Percentiles rank a stretch among this genome's conserved stretches.
These are phyloP conservation scores for Cynopterus sphinx DNA, from an alignment of 2,797 vertebrate species.

Conservation along the genomic window DNA sequence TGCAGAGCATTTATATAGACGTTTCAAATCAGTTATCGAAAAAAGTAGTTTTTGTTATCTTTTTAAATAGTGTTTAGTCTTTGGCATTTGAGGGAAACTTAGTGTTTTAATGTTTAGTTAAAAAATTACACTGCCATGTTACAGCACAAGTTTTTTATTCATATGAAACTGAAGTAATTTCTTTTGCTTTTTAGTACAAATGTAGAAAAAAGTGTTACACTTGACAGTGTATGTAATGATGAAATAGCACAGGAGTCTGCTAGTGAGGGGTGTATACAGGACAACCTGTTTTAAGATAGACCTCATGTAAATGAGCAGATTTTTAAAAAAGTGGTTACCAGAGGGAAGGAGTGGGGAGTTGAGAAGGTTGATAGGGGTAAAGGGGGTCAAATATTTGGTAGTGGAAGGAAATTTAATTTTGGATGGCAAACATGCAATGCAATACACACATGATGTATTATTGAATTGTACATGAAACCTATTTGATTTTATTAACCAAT, in stretches of 20 bases:
- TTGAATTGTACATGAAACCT: too few species aligned
- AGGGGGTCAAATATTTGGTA: too few species aligned
- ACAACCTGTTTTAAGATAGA: background rate
- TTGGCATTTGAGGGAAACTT: slow-evolving; percentile 1
- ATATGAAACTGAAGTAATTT: slow-evolving; percentile 1
- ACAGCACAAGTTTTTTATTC: background rate
- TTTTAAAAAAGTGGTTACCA: background rate
- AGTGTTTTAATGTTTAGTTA: slow-evolving; percentile 50
- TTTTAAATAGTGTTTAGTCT: slow-evolving; percentile 30
- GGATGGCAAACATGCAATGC: too few species aligned
- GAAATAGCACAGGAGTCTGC: background rate
- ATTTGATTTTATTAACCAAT: too few species aligned
- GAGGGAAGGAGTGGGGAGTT: too few species aligned
- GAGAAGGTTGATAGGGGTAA: too few species aligned
- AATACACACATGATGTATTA: too few species aligned
- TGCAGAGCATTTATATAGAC: background rate
- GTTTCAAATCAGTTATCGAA: background rate
- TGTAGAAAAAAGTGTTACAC: background rate
- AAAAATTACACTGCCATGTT: background rate
- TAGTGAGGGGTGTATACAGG: background rate
- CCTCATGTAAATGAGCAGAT: background rate
- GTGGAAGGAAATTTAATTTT: too few species aligned
- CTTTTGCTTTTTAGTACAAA: background rate
- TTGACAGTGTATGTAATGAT: background rate
- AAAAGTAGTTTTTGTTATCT: background rate